Conservation (phyloP, 2,113 vertebrate species). For the Sula dactylatra region DNA sequence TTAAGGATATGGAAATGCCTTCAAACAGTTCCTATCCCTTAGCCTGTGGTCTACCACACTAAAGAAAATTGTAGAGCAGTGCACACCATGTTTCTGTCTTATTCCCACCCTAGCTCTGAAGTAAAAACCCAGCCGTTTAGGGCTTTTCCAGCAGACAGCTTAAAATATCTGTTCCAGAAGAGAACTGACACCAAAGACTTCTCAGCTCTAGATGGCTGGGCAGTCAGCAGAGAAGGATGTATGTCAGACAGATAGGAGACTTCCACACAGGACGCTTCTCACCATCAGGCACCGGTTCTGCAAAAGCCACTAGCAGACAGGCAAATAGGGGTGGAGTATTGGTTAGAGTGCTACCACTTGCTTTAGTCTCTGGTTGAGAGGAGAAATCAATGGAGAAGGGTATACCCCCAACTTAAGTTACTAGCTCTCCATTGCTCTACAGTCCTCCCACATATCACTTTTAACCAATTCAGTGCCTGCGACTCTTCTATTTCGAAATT, state of each 20-base stretch:
- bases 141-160: background rate
- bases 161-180: background rate
- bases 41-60: background rate
- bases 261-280: background rate
- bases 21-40: background rate
- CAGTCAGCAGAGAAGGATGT: background rate
- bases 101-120: background rate
- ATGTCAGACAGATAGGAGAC: background rate
- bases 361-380: background rate
- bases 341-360: background rate
- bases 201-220: background rate
- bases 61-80: background rate
- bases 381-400: background rate
- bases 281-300: background rate
- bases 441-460: background rate
- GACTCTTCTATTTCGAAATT: background rate
- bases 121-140: background rate
- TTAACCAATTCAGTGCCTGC: background rate
- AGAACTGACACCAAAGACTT: background rate
- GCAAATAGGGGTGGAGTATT: background rate
- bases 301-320: background rate
- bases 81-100: background rate
- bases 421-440: background rate
- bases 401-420: background rate
- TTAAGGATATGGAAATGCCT: background rate